A percentile compares a stretch with the other conserved stretches of the same genome.
Evolutionary conservation across 2,113 vertebrate species (phyloP).

Genomic region (Ammospiza caudacuta): DNA sequence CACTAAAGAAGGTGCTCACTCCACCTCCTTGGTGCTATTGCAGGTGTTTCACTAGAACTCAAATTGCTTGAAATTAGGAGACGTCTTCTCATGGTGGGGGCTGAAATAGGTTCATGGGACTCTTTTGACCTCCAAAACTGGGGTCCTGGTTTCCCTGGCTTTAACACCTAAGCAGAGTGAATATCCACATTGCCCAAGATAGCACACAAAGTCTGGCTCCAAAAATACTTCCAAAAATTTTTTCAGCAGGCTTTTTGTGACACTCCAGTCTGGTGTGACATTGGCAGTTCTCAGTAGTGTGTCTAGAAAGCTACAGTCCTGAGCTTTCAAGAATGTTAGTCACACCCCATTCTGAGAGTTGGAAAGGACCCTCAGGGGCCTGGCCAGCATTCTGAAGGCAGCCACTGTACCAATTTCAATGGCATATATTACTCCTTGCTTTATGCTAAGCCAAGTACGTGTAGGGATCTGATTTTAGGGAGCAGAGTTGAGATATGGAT

Average conservation of each 20-base stretch:
- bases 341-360: not conserved
- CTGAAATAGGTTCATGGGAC: not conserved
- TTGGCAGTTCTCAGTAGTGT: not conserved
- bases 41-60: not conserved
- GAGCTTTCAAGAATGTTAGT: not conserved
- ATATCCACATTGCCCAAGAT: not conserved
- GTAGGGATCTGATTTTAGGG: not conserved
- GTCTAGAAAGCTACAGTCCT: not conserved
- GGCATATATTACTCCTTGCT: not conserved
- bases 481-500: not conserved
- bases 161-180: not conserved
- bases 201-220: not conserved
- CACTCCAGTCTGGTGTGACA: rapidly evolving
- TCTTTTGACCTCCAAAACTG: not conserved
- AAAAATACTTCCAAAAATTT: rapidly evolving
- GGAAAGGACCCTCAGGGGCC: not conserved
- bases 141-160: not conserved
- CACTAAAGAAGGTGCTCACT: not conserved
- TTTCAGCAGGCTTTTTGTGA: not conserved
- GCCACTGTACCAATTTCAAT: not conserved
- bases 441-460: not conserved
- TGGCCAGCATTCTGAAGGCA: not conserved
- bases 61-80: not conserved
- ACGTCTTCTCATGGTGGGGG: not conserved
- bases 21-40: not conserved